phyloP scores from a whole-genome alignment of 2,797 vertebrate species.

The Propithecus deckenii region DNA sequence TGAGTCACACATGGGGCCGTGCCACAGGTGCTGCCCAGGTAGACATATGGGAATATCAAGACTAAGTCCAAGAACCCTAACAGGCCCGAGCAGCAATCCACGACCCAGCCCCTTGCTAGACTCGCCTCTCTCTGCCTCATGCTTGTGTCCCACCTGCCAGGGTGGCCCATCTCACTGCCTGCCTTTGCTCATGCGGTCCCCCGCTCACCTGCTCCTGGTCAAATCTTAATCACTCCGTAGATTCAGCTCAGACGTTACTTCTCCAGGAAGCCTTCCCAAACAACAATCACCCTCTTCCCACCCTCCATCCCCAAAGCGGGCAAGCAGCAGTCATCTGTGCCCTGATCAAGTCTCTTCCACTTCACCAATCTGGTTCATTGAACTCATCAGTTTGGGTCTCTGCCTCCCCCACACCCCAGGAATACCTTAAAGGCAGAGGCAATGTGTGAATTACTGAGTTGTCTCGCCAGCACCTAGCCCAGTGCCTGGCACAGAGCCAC shows the following conservation, averaged over 20 bases:
- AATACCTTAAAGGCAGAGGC: background rate
- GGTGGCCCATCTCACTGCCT: rapidly evolving
- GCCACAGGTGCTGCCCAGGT: rapidly evolving
- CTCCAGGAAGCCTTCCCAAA: background rate
- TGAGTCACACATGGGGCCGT: rapidly evolving
- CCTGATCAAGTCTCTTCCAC: rapidly evolving
- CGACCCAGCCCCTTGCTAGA: rapidly evolving
- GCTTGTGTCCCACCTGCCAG: too few species aligned
- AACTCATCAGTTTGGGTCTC: background rate
- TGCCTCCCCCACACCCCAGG: background rate
- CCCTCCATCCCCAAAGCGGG: background rate
- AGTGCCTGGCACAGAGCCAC: background rate
- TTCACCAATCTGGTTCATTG: background rate
- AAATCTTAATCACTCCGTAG: background rate
- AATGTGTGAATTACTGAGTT: background rate
- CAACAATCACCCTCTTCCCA: background rate
- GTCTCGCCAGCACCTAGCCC: background rate
- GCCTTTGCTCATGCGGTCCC: too few species aligned
- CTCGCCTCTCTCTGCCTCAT: background rate
- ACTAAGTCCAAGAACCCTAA: background rate
- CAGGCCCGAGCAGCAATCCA: background rate
- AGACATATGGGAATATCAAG: rapidly evolving
- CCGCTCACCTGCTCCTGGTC: background rate
- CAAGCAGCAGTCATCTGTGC: rapidly evolving
- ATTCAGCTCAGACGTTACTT: background rate